Evolutionary conservation across 2,113 vertebrate genomes (phyloP), one percentile per base, ranked within the genome.

Genomic region (Sebastes schlegelii): DNA sequence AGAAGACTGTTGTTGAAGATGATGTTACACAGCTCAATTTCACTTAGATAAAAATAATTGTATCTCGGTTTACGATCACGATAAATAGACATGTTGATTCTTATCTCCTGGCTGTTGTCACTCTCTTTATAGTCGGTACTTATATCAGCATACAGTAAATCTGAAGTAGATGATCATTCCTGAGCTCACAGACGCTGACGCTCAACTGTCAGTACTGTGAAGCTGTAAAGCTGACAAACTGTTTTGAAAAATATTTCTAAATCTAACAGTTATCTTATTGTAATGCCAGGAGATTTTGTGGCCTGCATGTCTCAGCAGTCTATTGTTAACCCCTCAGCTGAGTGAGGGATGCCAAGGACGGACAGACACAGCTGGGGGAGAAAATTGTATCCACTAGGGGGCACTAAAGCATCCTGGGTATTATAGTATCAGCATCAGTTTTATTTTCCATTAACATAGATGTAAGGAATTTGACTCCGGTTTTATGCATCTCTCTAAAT

Each of bases 181-280:
- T 57, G 10, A 73, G 51, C 62, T 60, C 5, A 48, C 49, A 74
- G 11, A 55, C 42, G 21, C 46, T 49, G 60, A 13, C 16, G 2
- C 60, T 73, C 54, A 62, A 55, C 76, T 84, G 85, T 68, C 43
- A 12, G 60, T 40, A 10, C 82, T 87, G 91, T 83, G 85, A 88
- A 86, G 79, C 63, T 91, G 87, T 84, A 77, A 92, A 90, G 72
- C 83, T 90, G 82, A 61, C 67, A 80, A 86, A 55, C 62, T 52
- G 69, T 81, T 88, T 67, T 26, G 17, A 21, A 49, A 83, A 88
- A 85, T 78, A 67, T 79, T 12, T 87, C 67, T 83, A 77, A 83
- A 91, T 80, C 70, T 86, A 42, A 46, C 63, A 68, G 42, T 86
- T 83, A 76, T 80, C 73, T 79, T 46, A 60, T 62, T 52, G 63